These are phyloP conservation scores for Solenodon paradoxus DNA, from an alignment of 2,113 vertebrate genomes.

Conservation along the genomic window DNA sequence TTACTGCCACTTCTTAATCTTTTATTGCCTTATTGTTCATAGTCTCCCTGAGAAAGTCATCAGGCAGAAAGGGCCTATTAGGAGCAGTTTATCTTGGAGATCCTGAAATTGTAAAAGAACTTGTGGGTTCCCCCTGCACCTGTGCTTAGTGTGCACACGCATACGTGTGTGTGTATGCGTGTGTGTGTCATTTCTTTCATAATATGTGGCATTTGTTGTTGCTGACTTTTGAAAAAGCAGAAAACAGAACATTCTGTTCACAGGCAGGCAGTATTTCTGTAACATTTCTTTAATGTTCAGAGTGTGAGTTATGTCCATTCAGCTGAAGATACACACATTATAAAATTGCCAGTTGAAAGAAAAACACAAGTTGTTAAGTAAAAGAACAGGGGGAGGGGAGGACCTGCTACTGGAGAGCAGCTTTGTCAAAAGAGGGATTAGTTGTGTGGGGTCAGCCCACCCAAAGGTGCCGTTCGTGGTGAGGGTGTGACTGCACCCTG, in stretches of 20 bases:
- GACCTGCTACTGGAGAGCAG: no score
- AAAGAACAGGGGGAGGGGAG: background rate
- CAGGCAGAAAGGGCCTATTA: background rate
- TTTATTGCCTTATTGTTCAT: constrained; percentile 26
- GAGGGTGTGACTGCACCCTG: no score
- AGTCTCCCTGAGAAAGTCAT: background rate
- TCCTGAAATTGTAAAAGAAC: background rate
- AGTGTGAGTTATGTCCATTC: background rate
- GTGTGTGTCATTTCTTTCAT: constrained; percentile 15
- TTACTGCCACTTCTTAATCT: constrained; percentile 31
- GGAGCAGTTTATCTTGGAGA: background rate
- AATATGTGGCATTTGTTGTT: constrained; percentile 1
- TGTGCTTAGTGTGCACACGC: background rate
- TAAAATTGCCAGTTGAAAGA: background rate
- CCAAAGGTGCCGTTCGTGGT: fast-evolving
- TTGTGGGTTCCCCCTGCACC: background rate
- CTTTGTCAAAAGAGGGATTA: background rate
- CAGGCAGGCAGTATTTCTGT: background rate
- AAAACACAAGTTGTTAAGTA: background rate
- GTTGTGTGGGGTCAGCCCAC: no score
- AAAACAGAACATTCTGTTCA: background rate
- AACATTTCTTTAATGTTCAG: background rate
- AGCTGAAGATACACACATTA: background rate
- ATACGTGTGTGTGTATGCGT: background rate
- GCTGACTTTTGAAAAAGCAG: background rate